Evolutionary conservation across 2,113 vertebrate genomes (phyloP).

Genomic region (Trichomycterus rosablanca): DNA sequence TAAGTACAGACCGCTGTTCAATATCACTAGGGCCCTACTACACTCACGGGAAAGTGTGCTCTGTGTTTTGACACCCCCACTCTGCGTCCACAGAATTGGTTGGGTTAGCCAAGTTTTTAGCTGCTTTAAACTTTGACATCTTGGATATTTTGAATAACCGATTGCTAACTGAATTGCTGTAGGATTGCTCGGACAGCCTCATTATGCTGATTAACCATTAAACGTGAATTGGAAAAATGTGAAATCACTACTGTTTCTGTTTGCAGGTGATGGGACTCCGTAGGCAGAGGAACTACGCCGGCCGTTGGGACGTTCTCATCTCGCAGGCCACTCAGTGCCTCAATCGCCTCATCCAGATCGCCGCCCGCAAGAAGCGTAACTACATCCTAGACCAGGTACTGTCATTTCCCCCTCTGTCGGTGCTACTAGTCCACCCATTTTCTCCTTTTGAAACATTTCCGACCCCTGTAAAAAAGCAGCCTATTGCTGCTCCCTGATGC

Average conservation of each 20-base stretch:
- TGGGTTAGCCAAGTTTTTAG: too few species aligned
- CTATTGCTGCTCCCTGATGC: conserved; percentile 38
- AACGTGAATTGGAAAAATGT: too few species aligned
- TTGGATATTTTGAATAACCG: too few species aligned
- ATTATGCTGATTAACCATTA: too few species aligned
- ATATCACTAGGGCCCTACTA: too few species aligned
- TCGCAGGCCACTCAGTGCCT: conserved; percentile 81
- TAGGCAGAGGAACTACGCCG: conserved; percentile 77
- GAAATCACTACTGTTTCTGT: too few species aligned
- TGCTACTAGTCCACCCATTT: neutral
- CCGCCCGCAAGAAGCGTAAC: conserved; percentile 79
- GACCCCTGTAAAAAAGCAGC: conserved; percentile 6
- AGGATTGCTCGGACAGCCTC: too few species aligned
- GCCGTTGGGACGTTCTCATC: conserved; percentile 81
- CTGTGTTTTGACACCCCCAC: too few species aligned
- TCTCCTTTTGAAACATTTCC: conserved; percentile 1
- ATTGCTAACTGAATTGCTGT: too few species aligned
- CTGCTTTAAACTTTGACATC: too few species aligned
- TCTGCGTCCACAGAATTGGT: too few species aligned
- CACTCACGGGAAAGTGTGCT: too few species aligned
- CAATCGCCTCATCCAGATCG: conserved; percentile 81
- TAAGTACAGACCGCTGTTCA: conserved; percentile 36
- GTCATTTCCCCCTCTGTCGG: conserved; percentile 5
- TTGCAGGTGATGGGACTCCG: conserved; percentile 75
- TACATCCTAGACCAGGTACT: conserved; percentile 82